Percentiles rank a stretch among this genome's conserved stretches.
Conservation (phyloP, 2,113 vertebrate genomes). For the Aix galericulata region DNA sequence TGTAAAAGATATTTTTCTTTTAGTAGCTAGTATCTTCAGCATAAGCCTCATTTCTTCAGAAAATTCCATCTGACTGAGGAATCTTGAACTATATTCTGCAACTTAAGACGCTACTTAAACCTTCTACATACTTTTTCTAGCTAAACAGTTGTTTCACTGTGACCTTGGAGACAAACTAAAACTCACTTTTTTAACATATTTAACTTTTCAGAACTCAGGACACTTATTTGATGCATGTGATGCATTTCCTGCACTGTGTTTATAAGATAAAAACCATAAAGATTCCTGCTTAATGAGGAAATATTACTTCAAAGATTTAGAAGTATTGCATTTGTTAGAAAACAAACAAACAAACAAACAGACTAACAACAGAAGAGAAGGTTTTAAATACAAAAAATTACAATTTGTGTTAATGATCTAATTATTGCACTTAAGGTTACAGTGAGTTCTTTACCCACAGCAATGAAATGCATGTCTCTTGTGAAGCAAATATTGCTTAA, state of each 20-base stretch:
- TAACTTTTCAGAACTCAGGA: background rate
- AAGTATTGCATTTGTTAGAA: background rate
- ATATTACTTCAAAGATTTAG: background rate
- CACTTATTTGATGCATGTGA: background rate
- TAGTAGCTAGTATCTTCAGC: background rate
- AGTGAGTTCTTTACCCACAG: background rate
- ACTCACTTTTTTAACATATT: background rate
- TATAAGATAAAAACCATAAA: background rate
- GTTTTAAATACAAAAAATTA: background rate
- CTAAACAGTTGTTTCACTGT: background rate
- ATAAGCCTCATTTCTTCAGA: background rate
- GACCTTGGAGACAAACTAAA: background rate
- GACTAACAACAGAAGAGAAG: rapidly evolving
- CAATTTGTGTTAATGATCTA: background rate
- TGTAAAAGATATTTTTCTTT: background rate
- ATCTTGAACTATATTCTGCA: background rate
- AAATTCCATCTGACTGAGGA: background rate
- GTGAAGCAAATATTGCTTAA: background rate
- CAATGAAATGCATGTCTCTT: background rate
- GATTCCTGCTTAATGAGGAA: background rate
- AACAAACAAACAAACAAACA: background rate
- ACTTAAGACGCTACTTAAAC: background rate
- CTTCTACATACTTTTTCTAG: background rate
- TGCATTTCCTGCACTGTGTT: background rate
- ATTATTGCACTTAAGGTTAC: background rate